phyloP scores from a whole-genome alignment of 2,113 vertebrate species.

The Labrus mixtus region DNA sequence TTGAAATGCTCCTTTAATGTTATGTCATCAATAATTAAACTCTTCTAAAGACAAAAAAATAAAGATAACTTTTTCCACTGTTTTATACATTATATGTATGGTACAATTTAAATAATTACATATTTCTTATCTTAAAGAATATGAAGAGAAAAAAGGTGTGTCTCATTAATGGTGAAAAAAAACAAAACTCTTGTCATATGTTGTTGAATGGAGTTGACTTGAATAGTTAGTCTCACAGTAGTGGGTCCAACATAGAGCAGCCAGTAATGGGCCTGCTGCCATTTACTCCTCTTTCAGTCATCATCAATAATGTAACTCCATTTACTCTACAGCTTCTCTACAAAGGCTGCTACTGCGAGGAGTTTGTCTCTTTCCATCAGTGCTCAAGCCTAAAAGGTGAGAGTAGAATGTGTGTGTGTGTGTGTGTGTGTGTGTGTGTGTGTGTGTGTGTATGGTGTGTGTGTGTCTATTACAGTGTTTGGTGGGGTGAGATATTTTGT shows the following conservation, averaged over 20 bases:
- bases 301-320: conserved; percentile 74
- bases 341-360: conserved; percentile 45
- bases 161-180: conserved; percentile 1
- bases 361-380: conserved; percentile 53
- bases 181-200: neutral
- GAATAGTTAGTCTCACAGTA: conserved; percentile 43
- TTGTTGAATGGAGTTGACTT: conserved; percentile 29
- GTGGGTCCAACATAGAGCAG: conserved; percentile 30
- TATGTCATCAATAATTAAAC: too few species aligned
- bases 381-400: conserved; percentile 38
- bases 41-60: too few species aligned
- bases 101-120: too few species aligned
- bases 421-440: neutral
- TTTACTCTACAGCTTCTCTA: conserved; percentile 61
- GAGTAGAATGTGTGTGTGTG: neutral
- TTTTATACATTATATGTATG: too few species aligned
- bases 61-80: too few species aligned
- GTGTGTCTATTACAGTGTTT: neutral
- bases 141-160: neutral
- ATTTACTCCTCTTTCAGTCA: conserved; percentile 63
- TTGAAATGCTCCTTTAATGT: too few species aligned
- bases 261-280: conserved; percentile 56
- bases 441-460: neutral
- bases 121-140: neutral
- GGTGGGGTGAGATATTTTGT: conserved; percentile 53